Evolutionary conservation across 2,797 vertebrate genomes (phyloP).

Genomic region (Danio choprae): DNA sequence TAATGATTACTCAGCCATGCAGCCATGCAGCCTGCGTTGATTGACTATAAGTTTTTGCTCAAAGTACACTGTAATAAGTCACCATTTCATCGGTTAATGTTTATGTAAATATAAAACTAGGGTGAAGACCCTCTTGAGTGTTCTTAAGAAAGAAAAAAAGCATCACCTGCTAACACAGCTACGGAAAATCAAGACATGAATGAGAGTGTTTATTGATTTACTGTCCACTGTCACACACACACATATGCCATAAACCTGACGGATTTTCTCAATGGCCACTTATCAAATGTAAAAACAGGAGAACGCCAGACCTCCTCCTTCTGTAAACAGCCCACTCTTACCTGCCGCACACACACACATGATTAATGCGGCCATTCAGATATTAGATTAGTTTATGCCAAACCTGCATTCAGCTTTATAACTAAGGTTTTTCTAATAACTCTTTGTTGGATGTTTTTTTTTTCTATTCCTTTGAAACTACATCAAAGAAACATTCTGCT

Average conservation of each 20-base stretch:
- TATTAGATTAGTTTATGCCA: slow-evolving; percentile 38
- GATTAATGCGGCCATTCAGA: slow-evolving; percentile 60
- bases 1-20: slow-evolving; percentile 54
- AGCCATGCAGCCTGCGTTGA: slow-evolving; percentile 37
- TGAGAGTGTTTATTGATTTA: slow-evolving; percentile 38
- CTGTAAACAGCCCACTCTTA: slow-evolving; percentile 52
- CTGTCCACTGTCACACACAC: slow-evolving; percentile 20
- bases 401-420: slow-evolving; percentile 32
- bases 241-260: slow-evolving; percentile 26
- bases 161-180: slow-evolving; percentile 5
- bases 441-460: neutral
- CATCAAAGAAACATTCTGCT: neutral
- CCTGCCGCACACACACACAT: slow-evolving; percentile 19
- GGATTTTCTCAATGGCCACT: slow-evolving; percentile 17
- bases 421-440: neutral
- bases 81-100: slow-evolving; percentile 55
- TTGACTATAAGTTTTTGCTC: slow-evolving; percentile 51
- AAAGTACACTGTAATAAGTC: slow-evolving; percentile 61
- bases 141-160: slow-evolving; percentile 17
- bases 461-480: neutral
- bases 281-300: slow-evolving; percentile 42
- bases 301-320: slow-evolving; percentile 51
- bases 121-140: slow-evolving; percentile 40
- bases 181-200: slow-evolving; percentile 23
- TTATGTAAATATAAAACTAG: slow-evolving; percentile 54